phyloP scores from a whole-genome alignment of 2,888 invertebrate genomes.

The Oscheius sp. region DNA sequence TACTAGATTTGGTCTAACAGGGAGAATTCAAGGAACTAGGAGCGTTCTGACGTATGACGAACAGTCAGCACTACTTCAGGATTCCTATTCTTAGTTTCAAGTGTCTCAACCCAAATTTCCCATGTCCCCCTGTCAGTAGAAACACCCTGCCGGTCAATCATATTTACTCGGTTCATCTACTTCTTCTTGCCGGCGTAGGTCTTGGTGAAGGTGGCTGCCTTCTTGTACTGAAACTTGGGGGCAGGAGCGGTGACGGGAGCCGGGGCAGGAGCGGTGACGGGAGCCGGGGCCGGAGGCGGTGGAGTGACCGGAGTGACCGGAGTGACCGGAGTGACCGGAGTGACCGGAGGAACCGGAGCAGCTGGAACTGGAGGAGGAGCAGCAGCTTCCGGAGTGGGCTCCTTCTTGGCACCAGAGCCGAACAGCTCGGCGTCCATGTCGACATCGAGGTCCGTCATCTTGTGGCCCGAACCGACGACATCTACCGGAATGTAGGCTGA shows the following conservation, averaged over 20 bases:
- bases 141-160: background rate
- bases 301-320: background rate
- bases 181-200: conserved; percentile 29
- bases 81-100: background rate
- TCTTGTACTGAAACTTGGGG: conserved; percentile 28
- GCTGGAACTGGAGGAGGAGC: background rate
- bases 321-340: too few species aligned
- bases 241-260: background rate
- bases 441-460: conserved; percentile 7
- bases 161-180: conserved; percentile 14
- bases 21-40: too few species aligned
- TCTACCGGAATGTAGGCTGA: conserved; percentile 16
- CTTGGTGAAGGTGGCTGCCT: conserved; percentile 29
- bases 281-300: conserved; percentile 2
- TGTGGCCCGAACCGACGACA: conserved; percentile 8
- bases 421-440: conserved; percentile 31
- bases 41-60: too few species aligned
- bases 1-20: too few species aligned
- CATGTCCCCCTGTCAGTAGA: background rate
- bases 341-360: background rate
- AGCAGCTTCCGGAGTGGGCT: background rate
- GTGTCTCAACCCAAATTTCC: background rate
- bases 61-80: too few species aligned
- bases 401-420: conserved; percentile 1
- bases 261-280: background rate